Base-by-base conservation (phyloP, 2,113 vertebrate genomes). In the Rhinoderma darwinii region DNA sequence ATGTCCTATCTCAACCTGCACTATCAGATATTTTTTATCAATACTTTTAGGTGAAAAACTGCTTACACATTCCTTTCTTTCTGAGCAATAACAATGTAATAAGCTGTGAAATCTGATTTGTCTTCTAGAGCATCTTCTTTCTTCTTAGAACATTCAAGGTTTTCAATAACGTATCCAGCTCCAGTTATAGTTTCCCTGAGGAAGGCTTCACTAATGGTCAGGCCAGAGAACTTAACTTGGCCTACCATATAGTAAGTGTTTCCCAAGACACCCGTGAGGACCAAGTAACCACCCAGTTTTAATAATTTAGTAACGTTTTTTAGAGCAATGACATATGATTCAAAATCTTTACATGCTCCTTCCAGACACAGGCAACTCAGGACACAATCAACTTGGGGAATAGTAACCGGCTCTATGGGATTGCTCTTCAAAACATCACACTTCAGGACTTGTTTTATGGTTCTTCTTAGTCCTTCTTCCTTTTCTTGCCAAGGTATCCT, bases 21-120 rank as follows among this genome's bases (percentile, higher is more conserved):
- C n/a, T n/a, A n/a, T n/a, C n/a, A n/a, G n/a, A n/a, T n/a, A n/a
- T n/a, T n/a, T n/a, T n/a, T n/a, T n/a, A n/a, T n/a, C n/a, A n/a
- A n/a, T n/a, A n/a, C n/a, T n/a, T n/a, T n/a, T n/a, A n/a, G n/a
- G n/a, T n/a, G n/a, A n/a, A n/a, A n/a, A n/a, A n/a, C n/a, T 6
- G 15, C 63, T 30, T 30, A 66, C n/a, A 5, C 15, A 17, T 66
- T 35, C 7, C 14, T 44, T 44, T 43, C 25, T 32, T 84, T 91
- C 44, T 1, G 10, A 72, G 89, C 90, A 6, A 74, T 10, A 1
- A 91, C 61, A 76, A 84, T 70, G 22, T 88, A 89, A 20, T 66
- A 4, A 0, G 56, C 83, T 0, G 35, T 17, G 41, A 54, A 72
- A 66, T 90, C 83, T 1, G 81, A 77, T 1, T 54, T 5, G 0